Conservation (phyloP, 2,888 invertebrate species). For the Rhabditoides inermis region DNA sequence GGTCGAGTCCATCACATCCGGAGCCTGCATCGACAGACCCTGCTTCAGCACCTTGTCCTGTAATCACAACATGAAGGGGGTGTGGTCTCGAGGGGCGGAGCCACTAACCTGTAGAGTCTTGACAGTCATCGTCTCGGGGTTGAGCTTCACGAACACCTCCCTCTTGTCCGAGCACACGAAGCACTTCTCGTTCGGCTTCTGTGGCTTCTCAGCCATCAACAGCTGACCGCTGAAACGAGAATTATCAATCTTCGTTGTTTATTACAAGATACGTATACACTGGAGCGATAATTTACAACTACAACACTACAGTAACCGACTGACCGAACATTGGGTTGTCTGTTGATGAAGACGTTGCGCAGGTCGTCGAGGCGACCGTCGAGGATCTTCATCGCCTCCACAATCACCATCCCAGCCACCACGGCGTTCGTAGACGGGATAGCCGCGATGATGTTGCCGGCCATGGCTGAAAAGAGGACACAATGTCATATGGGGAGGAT, state of each 20-base stretch:
- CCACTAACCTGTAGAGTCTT: conserved; percentile 68
- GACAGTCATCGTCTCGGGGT: conserved; percentile 72
- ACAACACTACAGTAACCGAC: too few relatives aligned
- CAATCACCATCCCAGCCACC: conserved; percentile 86
- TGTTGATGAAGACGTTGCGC: conserved; percentile 9
- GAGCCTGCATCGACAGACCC: conserved; percentile 82
- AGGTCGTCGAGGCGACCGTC: conserved; percentile 7
- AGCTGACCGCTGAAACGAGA: too few relatives aligned
- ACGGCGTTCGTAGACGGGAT: conserved; percentile 98
- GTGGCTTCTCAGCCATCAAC: conserved; percentile 61
- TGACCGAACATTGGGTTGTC: conserved; percentile 4
- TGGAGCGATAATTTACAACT: too few relatives aligned
- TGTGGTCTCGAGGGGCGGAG: too few relatives aligned
- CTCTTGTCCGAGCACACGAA: conserved; percentile 83
- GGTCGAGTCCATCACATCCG: conserved; percentile 81
- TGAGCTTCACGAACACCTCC: conserved; percentile 66
- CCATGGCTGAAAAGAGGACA: conserved; percentile 71
- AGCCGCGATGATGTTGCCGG: conserved; percentile 97
- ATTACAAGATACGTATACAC: too few relatives aligned
- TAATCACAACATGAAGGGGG: too few relatives aligned
- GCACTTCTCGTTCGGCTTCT: conserved; percentile 82
- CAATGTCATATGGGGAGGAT: too few relatives aligned
- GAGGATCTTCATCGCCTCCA: conserved; percentile 59
- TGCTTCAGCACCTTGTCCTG: conserved; percentile 72
- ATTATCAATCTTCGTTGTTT: too few relatives aligned